phyloP scores from a whole-genome alignment of 2,113 vertebrate species.

The Aptenodytes forsteri region DNA sequence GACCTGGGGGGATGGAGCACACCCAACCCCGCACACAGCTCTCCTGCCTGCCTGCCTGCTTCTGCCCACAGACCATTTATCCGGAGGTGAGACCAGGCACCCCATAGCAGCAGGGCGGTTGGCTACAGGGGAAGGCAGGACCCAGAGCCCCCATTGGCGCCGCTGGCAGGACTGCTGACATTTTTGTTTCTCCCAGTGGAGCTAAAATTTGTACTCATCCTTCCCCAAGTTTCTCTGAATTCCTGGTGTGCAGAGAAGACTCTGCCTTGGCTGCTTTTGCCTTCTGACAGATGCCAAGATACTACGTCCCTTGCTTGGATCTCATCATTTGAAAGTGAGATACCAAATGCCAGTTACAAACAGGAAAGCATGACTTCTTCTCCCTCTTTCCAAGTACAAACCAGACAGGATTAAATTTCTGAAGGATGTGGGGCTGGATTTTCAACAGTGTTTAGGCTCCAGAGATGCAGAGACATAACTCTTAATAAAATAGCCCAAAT shows the following conservation, averaged over 20 bases:
- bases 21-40: background rate
- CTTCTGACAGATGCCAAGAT: background rate
- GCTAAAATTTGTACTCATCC: background rate
- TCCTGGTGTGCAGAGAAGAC: background rate
- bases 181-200: background rate
- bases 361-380: background rate
- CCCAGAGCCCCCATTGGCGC: fast-evolving
- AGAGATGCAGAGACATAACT: slow-evolving; percentile 25
- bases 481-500: background rate
- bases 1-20: background rate
- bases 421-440: background rate
- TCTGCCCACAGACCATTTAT: background rate
- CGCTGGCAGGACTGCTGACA: background rate
- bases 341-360: background rate
- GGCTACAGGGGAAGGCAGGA: background rate
- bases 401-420: background rate
- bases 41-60: background rate
- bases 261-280: background rate
- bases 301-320: background rate
- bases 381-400: background rate
- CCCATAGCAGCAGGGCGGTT: background rate
- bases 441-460: slow-evolving; percentile 15
- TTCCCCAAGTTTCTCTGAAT: background rate
- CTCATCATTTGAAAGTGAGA: background rate
- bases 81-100: background rate